phyloP scores from a whole-genome alignment of 2,797 vertebrate species.

The Tragopan temminckii region DNA sequence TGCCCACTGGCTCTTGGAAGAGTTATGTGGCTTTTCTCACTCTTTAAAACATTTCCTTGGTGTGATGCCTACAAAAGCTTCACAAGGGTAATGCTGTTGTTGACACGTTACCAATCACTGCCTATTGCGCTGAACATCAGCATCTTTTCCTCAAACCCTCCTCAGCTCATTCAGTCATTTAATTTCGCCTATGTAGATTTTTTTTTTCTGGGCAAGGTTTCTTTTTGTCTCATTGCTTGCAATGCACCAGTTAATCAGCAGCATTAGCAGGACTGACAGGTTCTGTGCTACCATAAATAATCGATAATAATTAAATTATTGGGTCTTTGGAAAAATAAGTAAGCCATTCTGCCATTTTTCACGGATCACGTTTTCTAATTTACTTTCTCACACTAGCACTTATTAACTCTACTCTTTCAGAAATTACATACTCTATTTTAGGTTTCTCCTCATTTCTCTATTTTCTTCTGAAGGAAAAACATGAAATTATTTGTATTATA shows the following conservation, averaged over 20 bases:
- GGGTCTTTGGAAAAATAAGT: background rate
- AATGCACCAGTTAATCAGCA: background rate
- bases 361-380: background rate
- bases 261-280: background rate
- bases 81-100: background rate
- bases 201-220: background rate
- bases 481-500: background rate
- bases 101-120: background rate
- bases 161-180: conserved; percentile 13
- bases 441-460: background rate
- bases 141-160: background rate
- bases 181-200: background rate
- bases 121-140: background rate
- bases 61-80: background rate
- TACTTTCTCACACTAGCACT: background rate
- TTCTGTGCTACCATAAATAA: background rate
- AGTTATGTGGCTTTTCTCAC: background rate
- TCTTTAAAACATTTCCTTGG: background rate
- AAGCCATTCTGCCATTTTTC: background rate
- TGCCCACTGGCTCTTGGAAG: background rate
- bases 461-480: background rate
- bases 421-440: background rate
- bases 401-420: background rate
- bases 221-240: background rate
- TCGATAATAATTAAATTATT: background rate